These are phyloP conservation scores for Mus spicilegus DNA, from an alignment of 2,113 vertebrate species.

Conservation along the genomic window DNA sequence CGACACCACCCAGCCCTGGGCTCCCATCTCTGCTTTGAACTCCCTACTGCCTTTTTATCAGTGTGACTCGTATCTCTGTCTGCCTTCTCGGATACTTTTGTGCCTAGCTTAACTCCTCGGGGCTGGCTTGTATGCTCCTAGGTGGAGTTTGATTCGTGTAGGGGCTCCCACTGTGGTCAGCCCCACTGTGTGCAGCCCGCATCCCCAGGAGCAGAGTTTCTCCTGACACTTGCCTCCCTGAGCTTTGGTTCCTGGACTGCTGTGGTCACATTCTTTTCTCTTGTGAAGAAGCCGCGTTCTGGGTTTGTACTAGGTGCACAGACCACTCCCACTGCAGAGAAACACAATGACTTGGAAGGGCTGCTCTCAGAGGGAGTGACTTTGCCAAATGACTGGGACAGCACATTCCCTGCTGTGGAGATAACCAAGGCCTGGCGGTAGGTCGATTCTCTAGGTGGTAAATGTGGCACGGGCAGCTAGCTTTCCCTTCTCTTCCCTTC, in stretches of 20 bases:
- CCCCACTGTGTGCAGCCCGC: neutral
- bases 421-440: neutral
- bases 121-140: neutral
- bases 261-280: neutral
- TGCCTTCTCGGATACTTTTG: constrained; percentile 47
- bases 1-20: neutral
- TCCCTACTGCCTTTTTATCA: neutral
- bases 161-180: neutral
- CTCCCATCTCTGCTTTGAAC: neutral
- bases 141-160: neutral
- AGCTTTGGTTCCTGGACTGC: neutral
- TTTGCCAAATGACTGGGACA: constrained; percentile 36
- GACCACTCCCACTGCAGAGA: neutral
- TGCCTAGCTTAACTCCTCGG: neutral
- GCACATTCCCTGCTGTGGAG: constrained; percentile 14
- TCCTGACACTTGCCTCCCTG: neutral
- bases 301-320: neutral
- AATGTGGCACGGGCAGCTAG: neutral
- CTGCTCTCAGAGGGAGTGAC: neutral
- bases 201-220: neutral
- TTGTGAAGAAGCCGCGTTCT: neutral
- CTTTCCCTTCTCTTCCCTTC: neutral
- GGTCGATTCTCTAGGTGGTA: neutral
- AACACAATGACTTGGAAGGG: neutral
- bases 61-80: neutral